Evolutionary conservation across 2,888 invertebrate species (phyloP), one percentile per base, ranked within the genome.

Genomic region (Drosophila meridionalis): DNA sequence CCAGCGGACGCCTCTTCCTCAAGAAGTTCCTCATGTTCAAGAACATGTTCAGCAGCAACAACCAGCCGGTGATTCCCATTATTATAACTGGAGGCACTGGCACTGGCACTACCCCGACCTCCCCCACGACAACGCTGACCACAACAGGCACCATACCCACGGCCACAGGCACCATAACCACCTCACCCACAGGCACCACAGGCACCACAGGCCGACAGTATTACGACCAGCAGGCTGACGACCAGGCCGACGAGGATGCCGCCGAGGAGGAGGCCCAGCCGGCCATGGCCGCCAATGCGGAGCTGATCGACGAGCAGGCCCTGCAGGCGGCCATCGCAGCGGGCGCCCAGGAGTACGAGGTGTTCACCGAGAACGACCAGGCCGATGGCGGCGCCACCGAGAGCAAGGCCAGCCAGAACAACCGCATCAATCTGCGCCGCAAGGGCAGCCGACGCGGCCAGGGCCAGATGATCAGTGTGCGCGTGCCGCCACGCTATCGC

Each of bases 1-100:
- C 92, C 28, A 92, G 84, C 28, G 92, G 92, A 0, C 89, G 92
- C 4, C 71, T 92, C 32, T 92, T 92, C 66, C 70, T 91, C 4
- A 91, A 87, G 66, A 92, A 91, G 55, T 91, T 92, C 66, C 77
- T 92, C 26, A 79, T 84, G n/a, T 91, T 91, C 68, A 89, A 89
- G 57, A 91, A 91, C 28, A 67, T 90, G 58, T 92, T 91, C 55
- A 74, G 88, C 60, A 82, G 72, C 50, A 84, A 66, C 70, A 74
- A 66, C 9, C 91, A 90, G 61, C 91, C 90, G 5, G 80, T 91
- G 57, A 88, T 92, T 34, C 92, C 92, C 1, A 91, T 92, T 34
- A 91, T 92, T 12, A 91, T 92, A n/a, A 91, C 89, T 0, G 83
- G 81, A 3, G 76, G 68, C 0, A 20, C 20, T 20, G 87, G 81